Evolutionary conservation across 2,113 vertebrate species (phyloP).

Genomic region (Lipophrys pholis): DNA sequence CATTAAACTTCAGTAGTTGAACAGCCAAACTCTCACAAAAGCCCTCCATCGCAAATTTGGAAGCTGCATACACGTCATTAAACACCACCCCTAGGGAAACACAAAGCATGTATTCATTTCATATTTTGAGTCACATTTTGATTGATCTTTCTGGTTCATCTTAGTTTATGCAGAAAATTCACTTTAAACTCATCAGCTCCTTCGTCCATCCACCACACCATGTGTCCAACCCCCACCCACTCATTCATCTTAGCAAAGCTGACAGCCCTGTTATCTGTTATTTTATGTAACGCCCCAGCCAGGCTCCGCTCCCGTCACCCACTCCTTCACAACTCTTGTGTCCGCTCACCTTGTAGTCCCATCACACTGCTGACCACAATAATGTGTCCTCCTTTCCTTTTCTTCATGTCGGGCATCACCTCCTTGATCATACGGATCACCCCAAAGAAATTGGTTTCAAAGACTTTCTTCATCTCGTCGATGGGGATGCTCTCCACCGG

Average conservation of each 20-base stretch:
- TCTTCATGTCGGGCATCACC: constrained; percentile 84
- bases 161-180: background rate
- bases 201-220: constrained; percentile 14
- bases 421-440: constrained; percentile 84
- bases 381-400: constrained; percentile 78
- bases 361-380: constrained; percentile 83
- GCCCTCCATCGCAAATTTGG: constrained; percentile 84
- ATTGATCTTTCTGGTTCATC: background rate
- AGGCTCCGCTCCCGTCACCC: background rate
- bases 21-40: constrained; percentile 83
- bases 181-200: constrained; percentile 2
- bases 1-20: constrained; percentile 80
- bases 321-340: background rate
- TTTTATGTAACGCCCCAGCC: background rate
- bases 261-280: constrained; percentile 13
- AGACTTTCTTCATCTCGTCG: constrained; percentile 83
- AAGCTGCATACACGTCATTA: constrained; percentile 82
- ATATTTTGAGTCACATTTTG: background rate
- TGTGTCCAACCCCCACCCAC: constrained; percentile 2
- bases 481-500: constrained; percentile 82
- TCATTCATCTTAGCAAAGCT: constrained; percentile 2
- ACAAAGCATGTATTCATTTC: background rate
- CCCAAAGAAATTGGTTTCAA: constrained; percentile 84
- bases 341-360: constrained; percentile 81
- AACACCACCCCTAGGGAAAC: constrained; percentile 77